Evolutionary conservation across 2,113 vertebrate species (phyloP), one percentile per base, ranked within the genome.

Genomic region (Platichthys stellatus): DNA sequence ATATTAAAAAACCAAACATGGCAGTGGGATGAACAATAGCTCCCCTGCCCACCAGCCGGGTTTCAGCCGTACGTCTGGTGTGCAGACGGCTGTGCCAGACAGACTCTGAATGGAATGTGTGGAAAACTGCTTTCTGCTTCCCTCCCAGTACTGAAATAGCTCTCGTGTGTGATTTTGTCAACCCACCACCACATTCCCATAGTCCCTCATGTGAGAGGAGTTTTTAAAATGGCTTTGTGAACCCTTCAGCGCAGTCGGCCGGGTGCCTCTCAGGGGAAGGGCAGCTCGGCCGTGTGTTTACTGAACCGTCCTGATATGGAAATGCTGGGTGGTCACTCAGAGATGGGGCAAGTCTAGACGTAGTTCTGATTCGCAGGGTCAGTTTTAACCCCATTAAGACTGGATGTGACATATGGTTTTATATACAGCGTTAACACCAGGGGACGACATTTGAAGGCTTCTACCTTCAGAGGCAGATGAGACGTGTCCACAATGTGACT

Each of bases 61-160:
- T 80, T 76, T 73, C 13, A 51, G 45, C 28, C 40, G 40, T 43
- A 13, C 40, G 87, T 79, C 74, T 82, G 81, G 69, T 53, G 4
- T 69, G 67, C 76, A 81, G 77, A 78, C 86, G 56, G 71, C 49
- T 73, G 26, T 12, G 63, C 67, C 63, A 80, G 82, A 87, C 84
- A 65, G 65, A 81, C 85, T 86, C 23, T 49, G 63, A 76, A 84
- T 82, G 91, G 89, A 92, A 92, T 92, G 81, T 84, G 84, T 93
- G 92, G 92, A 92, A 92, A 93, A 88, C 71, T 60, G 60, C 81
- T 82, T 66, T 74, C 51, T 59, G 71, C 73, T 84, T 76, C 79
- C 89, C 88, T 93, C 92, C 86, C 92, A 91, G 60, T 26, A 77
- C 83, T 68, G 88, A 91, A 93, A 94, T 92, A 93, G 88, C 84